Conservation (phyloP, 2,888 invertebrate genomes). For the Thymelicus sylvestris region DNA sequence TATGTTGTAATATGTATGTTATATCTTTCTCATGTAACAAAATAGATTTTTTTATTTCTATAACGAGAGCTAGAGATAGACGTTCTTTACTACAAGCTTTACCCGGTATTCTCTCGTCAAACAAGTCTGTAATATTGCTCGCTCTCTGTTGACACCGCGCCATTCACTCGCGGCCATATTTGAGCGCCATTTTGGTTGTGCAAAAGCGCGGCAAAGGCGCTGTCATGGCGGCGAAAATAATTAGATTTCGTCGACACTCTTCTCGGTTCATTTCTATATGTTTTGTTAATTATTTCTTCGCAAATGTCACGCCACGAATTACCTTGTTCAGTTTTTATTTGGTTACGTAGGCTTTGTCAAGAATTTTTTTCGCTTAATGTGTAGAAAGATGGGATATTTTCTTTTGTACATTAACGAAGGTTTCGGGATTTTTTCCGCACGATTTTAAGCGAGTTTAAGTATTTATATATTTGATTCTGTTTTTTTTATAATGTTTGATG, state of each 20-base stretch:
- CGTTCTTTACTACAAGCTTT: not conserved
- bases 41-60: not conserved
- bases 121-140: slow-evolving; percentile 37
- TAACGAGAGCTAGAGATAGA: not conserved
- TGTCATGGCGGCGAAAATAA: slow-evolving; percentile 80
- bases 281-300: slow-evolving; percentile 79
- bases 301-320: slow-evolving; percentile 54
- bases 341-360: slow-evolving; percentile 49
- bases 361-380: slow-evolving; percentile 50
- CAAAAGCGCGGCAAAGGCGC: slow-evolving; percentile 76
- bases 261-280: slow-evolving; percentile 78
- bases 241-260: slow-evolving; percentile 74
- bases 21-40: not conserved
- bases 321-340: slow-evolving; percentile 44
- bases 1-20: not conserved
- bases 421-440: slow-evolving; percentile 41
- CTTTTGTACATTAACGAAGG: slow-evolving; percentile 55
- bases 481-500: not conserved
- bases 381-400: slow-evolving; percentile 49
- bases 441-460: slow-evolving; percentile 33
- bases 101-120: slow-evolving; percentile 10
- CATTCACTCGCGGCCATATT: slow-evolving; percentile 49
- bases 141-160: slow-evolving; percentile 63
- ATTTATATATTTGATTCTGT: slow-evolving; percentile 7
- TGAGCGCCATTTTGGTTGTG: slow-evolving; percentile 62